These are phyloP conservation scores for Corynorhinus townsendii DNA, from an alignment of 2,113 vertebrate species.

Conservation along the genomic window DNA sequence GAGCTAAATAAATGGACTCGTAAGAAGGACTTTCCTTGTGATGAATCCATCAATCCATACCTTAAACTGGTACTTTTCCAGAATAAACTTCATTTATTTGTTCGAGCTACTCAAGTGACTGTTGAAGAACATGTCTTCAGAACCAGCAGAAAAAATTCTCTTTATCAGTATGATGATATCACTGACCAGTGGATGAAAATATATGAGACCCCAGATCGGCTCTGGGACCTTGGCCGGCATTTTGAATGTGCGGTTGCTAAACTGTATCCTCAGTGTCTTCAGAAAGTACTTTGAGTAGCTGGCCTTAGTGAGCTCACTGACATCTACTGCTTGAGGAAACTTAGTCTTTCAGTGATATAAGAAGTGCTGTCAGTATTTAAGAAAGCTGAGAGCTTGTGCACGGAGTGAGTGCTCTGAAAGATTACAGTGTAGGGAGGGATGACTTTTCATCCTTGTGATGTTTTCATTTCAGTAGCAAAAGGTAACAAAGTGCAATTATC, in stretches of 20 bases:
- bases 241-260: conserved; percentile 99
- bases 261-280: conserved; percentile 99
- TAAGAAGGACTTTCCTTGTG: conserved; percentile 94
- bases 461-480: conserved; percentile 79
- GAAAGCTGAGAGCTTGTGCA: conserved; percentile 75
- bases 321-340: conserved; percentile 71
- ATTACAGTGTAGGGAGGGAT: conserved; percentile 83
- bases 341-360: conserved; percentile 72
- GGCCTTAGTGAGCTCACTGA: conserved; percentile 73
- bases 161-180: conserved; percentile 96
- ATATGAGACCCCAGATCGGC: conserved; percentile 96
- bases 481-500: conserved; percentile 98
- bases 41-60: conserved; percentile 96
- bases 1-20: conserved; percentile 94
- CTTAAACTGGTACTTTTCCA: conserved; percentile 95
- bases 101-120: conserved; percentile 97
- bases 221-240: conserved; percentile 99
- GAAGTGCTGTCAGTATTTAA: conserved; percentile 81
- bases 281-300: conserved; percentile 93
- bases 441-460: conserved; percentile 76
- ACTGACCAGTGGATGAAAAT: conserved; percentile 94
- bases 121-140: conserved; percentile 98
- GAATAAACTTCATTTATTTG: conserved; percentile 94
- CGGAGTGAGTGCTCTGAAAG: conserved; percentile 89
- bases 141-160: conserved; percentile 98